These are phyloP conservation scores for Vicugna pacos DNA, from an alignment of 2,113 vertebrate species.

Conservation along the genomic window DNA sequence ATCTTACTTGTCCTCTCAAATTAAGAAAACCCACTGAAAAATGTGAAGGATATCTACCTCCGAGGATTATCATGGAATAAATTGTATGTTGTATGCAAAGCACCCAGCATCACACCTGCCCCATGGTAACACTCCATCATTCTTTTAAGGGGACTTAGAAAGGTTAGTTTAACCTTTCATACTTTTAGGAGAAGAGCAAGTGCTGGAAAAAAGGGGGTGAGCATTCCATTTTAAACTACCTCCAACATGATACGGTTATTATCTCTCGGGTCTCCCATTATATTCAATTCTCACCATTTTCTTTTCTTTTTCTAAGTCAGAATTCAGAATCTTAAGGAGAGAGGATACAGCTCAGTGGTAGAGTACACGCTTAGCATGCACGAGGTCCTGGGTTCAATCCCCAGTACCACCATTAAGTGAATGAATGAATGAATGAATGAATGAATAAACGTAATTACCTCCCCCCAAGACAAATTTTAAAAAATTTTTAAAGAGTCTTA, in stretches of 20 bases:
- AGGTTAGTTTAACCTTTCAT: not conserved
- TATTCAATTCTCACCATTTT: not conserved
- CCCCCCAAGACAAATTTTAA: too few relatives aligned
- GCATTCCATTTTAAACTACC: not conserved
- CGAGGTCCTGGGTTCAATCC: too few relatives aligned
- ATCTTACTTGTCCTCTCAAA: not conserved
- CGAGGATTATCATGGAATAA: not conserved
- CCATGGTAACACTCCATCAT: not conserved
- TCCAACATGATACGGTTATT: not conserved
- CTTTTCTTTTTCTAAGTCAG: not conserved
- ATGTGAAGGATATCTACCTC: not conserved
- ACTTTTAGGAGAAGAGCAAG: not conserved
- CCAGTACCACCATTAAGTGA: too few relatives aligned
- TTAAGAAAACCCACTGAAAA: not conserved
- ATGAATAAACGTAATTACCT: too few relatives aligned
- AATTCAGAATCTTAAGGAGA: not conserved
- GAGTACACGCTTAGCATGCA: too few relatives aligned
- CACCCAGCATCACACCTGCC: not conserved
- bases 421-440: too few relatives aligned
- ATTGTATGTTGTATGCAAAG: not conserved
- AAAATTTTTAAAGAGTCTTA: not conserved
- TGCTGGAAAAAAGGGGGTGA: not conserved
- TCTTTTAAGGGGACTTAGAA: not conserved
- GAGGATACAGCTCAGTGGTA: too few relatives aligned
- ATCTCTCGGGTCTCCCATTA: not conserved